A percentile compares a stretch with the other conserved stretches of the same genome.
Conservation (phyloP, 2,888 invertebrate genomes). For the Lissonota sp. region DNA sequence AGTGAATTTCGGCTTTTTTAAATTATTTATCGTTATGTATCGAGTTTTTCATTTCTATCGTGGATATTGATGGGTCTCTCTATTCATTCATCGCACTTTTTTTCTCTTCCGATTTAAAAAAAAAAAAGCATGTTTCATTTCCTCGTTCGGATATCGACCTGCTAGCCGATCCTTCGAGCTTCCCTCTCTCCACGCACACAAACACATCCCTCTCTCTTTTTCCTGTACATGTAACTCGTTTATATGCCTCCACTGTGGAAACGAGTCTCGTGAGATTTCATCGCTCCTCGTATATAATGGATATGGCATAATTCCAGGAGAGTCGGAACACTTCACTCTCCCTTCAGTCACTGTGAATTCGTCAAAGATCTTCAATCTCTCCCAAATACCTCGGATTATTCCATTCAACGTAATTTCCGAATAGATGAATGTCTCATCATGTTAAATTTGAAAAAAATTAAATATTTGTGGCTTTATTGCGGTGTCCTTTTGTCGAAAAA, state of each 20-base stretch:
- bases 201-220: neutral
- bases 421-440: no score
- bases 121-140: slow-evolving; percentile 39
- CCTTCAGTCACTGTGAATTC: no score
- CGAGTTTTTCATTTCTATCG: no score
- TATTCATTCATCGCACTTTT: neutral
- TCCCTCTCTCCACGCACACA: neutral
- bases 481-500: no score
- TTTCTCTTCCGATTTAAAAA: neutral
- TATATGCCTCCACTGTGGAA: slow-evolving; percentile 29
- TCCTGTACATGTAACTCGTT: slow-evolving; percentile 16
- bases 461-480: no score
- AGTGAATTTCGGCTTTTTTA: no score
- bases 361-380: no score
- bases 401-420: no score
- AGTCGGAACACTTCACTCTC: no score
- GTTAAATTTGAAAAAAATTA: no score
- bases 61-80: neutral
- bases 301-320: neutral
- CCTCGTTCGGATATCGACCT: slow-evolving; percentile 51
- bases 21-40: no score
- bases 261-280: slow-evolving; percentile 43
- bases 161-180: slow-evolving; percentile 33
- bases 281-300: neutral
- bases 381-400: no score